These are phyloP conservation scores for Anser cygnoides DNA, from an alignment of 2,113 vertebrate species.

Conservation along the genomic window DNA sequence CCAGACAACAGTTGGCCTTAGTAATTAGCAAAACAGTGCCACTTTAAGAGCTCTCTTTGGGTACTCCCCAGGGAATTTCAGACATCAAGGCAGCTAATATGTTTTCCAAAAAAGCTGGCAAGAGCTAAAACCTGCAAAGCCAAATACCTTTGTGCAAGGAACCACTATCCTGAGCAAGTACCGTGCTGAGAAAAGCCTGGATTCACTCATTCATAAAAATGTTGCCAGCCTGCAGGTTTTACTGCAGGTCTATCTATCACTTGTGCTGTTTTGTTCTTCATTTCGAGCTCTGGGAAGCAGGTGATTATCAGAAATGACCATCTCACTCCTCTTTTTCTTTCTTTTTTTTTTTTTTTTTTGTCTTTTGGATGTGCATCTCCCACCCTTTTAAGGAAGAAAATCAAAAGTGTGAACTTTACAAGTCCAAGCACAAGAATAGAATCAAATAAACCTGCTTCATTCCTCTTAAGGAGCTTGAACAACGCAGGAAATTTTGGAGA, in stretches of 20 bases:
- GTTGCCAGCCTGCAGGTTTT: neutral
- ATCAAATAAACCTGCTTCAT: neutral
- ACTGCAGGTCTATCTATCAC: neutral
- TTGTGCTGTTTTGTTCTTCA: neutral
- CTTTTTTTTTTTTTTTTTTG: neutral
- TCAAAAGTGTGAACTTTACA: neutral
- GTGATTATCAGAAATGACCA: neutral
- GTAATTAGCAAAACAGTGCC: slow-evolving; percentile 64
- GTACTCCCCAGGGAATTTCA: slow-evolving; percentile 38
- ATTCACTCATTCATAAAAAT: slow-evolving; percentile 34
- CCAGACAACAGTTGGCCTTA: slow-evolving; percentile 71
- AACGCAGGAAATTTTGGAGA: neutral
- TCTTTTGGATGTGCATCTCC: neutral
- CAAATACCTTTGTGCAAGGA: slow-evolving; percentile 38
- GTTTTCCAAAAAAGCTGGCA: slow-evolving; percentile 49
- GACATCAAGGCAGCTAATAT: slow-evolving; percentile 26
- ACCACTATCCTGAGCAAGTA: neutral
- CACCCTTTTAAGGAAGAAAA: neutral
- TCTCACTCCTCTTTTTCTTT: neutral
- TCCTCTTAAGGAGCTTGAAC: neutral
- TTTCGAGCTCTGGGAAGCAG: neutral
- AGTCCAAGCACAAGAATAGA: neutral
- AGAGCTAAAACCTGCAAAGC: slow-evolving; percentile 31
- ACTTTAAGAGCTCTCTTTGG: slow-evolving; percentile 57
- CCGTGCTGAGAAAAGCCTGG: slow-evolving; percentile 16